Base-by-base conservation (phyloP, 2,888 invertebrate species). In the Xestia sexstrigata region DNA sequence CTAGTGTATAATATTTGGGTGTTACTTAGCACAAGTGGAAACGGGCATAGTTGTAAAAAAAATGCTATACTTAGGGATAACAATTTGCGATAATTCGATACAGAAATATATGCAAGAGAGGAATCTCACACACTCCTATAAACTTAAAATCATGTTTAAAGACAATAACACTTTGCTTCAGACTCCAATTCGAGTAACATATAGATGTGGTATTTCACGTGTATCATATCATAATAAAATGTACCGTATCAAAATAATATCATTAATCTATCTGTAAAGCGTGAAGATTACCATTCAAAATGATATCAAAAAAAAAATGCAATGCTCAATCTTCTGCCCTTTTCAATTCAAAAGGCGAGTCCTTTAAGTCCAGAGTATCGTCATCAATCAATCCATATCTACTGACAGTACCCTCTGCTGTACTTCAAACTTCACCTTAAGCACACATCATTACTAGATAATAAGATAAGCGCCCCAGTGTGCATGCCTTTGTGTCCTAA, bases 331-430 rank as follows among this genome's bases (percentile, higher is more conserved):
- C 30, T 67, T 60, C 9, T 47, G 26, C 63, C 66, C 30, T 49
- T 60, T 45, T 68, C 45, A 20, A 74, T 74, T 74, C 62, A 60
- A 65, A 78, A 75, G 70, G 62, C 35, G 60, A 55, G 26, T 79
- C 77, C 65, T 79, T 77, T 76, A 83, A 79, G 70, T 76, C 67
- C 78, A 66, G 26, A 63, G 47, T 52, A 65, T 26, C 62, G 74
- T 78, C 89, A 87, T 87, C 82, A 87, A 87, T 87, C 87, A 87
- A 69, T 39, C 17, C 47, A 62, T 87, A 87, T 87, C 87, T 86
- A 62, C n/a, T 39, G 63, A 39, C n/a, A 63, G 63, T 39, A 39
- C 86, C 74, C 76, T 79, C 75, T 69, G 79, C 39, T 77, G 45
- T 60, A 63, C 74, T 71, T 76, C 82, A 52, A 69, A 75, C 73